phyloP scores from a whole-genome alignment of 2,797 vertebrate genomes.

The Tarsius wallacei region DNA sequence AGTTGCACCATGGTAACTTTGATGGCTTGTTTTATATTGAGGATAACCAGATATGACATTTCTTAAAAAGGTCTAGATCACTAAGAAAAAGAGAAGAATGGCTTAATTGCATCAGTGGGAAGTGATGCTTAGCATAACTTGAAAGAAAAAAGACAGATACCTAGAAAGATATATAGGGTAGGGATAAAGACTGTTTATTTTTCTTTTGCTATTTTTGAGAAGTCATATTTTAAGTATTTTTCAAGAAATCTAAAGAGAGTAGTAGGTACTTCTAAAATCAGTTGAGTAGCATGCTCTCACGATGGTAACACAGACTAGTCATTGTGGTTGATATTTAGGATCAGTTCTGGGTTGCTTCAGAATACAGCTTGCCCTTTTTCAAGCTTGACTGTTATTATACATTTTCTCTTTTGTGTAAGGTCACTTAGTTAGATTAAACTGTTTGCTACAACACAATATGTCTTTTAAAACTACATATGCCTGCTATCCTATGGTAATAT shows the following conservation, averaged over 20 bases:
- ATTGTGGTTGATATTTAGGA: constrained; percentile 84
- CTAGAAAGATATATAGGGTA: background rate
- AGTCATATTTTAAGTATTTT: constrained; percentile 86
- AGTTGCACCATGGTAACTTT: constrained; percentile 88
- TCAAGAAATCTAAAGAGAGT: constrained; percentile 86
- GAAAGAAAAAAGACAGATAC: background rate
- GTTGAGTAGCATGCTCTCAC: constrained; percentile 86
- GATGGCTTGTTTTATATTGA: constrained; percentile 88
- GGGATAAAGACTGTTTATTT: background rate
- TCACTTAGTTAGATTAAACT: constrained; percentile 85
- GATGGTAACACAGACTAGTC: constrained; percentile 87
- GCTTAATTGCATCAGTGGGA: constrained; percentile 87
- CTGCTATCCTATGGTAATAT: constrained; percentile 66
- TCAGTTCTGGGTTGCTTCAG: constrained; percentile 84
- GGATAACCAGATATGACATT: constrained; percentile 90
- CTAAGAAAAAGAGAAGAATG: constrained; percentile 82
- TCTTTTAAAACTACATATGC: constrained; percentile 73
- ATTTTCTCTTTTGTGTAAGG: constrained; percentile 82
- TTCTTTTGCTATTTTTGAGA: constrained; percentile 87
- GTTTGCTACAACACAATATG: constrained; percentile 75
- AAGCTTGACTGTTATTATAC: constrained; percentile 77
- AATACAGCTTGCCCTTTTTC: constrained; percentile 85
- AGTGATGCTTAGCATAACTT: constrained; percentile 85
- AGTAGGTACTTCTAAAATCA: constrained; percentile 84
- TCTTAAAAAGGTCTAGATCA: constrained; percentile 89